Base-by-base conservation (phyloP, 2,797 vertebrate genomes). In the Xerus rutilus region DNA sequence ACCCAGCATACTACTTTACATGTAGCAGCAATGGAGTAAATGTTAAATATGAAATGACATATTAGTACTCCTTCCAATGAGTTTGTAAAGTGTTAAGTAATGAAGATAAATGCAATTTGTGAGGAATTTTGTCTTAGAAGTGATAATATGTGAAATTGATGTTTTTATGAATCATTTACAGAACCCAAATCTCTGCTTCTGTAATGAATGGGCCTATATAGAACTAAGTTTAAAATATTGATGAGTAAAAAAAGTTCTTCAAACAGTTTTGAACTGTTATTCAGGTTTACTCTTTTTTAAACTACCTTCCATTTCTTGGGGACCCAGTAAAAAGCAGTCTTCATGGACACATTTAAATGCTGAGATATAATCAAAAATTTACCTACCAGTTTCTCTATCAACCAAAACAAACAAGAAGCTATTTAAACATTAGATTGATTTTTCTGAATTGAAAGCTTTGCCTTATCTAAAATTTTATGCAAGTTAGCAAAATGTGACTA, bases 381-480 rank as follows among this genome's bases (percentile, higher is more conserved):
- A 93, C 76, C 69, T 95, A 91, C 74, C 23, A 73, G 78, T 78
- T 96, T 96, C 88, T 89, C 83, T 69, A 86, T 91, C 67, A 95
- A 94, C 78, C 78, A 96, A 95, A 96, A 95, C n/a, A 97, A 97
- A 94, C 79, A 96, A 28, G 73, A 91, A 94, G 30, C 54, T 96
- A 77, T 96, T 97, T 96, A 97, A 96, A 49, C 52, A 91, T 59
- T 72, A 96, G 89, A 82, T 59, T 93, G 21, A 91, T 96, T 97
- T 96, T 93, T 54, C 14, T 49, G 23, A 93, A 96, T 78, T 74
- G 86, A 86, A 97, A 77, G 70, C 30, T 91, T 76, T 45, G 57
- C n/a, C 89, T 95, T 86, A 89, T 91, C 70, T 95, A 45, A 95
- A 96, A 83, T 57, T 62, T 95, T 97, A 87, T 97, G 89, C 70